Base-by-base conservation (phyloP, 2,888 invertebrate species). In the Lithodes maja region DNA sequence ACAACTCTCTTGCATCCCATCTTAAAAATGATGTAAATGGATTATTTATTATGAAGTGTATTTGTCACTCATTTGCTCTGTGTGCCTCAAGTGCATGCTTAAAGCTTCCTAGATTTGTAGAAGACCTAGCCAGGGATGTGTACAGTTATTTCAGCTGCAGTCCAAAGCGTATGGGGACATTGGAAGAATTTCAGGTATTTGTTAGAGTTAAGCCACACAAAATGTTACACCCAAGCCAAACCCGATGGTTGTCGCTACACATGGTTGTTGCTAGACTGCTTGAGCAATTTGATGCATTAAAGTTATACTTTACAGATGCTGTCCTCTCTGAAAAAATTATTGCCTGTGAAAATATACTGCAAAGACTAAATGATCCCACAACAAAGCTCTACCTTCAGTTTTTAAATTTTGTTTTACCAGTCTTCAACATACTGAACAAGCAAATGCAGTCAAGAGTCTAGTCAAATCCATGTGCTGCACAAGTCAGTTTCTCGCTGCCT, bases 31-130 rank as follows among this genome's bases (percentile, higher is more conserved):
- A 83, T 74, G 52, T 83, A 15, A 52, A 61, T 50, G 15, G 9
- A 15, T 83, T 83, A n/a, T 74, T 82, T 61, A 49, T 82, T 2
- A 71, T 83, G 7, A 82, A 68, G 68, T 82, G 82, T 49, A 61
- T 82, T 12, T 82, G 82, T 50, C 82, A 82, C 49, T 17, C 61
- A 33, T 82, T 82, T 61, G 55, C 33, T 61, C n/a, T 83, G n/a
- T 83, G 83, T 83, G 83, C 75, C n/a, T 83, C 71, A 50, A n/a
- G 77, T 85, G 75, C 85, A 9, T 85, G 77, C 50, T 55, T 61
- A n/a, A 85, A 77, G 17, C 77, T 85, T 12, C 85, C 85, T 54
- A 2, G 85, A 55, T 9, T n/a, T 53, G 15, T 85, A 77, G 85
- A 78, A 49, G 55, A 54, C 85, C 77, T 85, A 61, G 85, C 77